Conservation (phyloP, 2,797 vertebrate genomes). For the Sebastes itinus region DNA sequence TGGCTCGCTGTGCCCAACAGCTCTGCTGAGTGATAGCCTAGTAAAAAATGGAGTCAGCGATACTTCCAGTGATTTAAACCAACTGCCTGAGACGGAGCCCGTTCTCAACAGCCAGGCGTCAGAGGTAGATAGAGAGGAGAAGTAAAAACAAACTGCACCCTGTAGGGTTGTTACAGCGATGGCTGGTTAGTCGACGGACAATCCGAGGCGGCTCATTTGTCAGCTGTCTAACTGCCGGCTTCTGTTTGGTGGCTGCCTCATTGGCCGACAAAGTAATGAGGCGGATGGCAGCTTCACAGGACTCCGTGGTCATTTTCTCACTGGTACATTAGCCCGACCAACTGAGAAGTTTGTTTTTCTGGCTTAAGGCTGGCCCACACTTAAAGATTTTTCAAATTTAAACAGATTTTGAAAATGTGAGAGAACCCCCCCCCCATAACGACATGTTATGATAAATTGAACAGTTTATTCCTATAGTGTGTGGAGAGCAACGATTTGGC, state of each 20-base stretch:
- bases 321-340: not conserved
- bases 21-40: constrained; percentile 48
- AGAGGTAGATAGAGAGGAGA: constrained; percentile 19
- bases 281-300: constrained; percentile 15
- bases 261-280: not conserved
- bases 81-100: constrained; percentile 12
- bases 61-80: constrained; percentile 65
- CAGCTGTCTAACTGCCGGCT: constrained; percentile 15
- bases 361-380: not conserved
- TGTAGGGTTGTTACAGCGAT: constrained; percentile 11
- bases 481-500: no score
- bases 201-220: constrained; percentile 25
- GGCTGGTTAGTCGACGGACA: constrained; percentile 35
- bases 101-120: not conserved
- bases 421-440: no score
- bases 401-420: no score
- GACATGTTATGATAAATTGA: no score
- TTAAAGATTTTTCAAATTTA: not conserved
- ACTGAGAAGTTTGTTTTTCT: not conserved
- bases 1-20: constrained; percentile 24
- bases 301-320: constrained; percentile 24
- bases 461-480: no score
- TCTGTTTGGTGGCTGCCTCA: constrained; percentile 14
- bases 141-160: constrained; percentile 46
- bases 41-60: constrained; percentile 53